Conservation (phyloP, 2,888 invertebrate species). For the Buathra laborator region DNA sequence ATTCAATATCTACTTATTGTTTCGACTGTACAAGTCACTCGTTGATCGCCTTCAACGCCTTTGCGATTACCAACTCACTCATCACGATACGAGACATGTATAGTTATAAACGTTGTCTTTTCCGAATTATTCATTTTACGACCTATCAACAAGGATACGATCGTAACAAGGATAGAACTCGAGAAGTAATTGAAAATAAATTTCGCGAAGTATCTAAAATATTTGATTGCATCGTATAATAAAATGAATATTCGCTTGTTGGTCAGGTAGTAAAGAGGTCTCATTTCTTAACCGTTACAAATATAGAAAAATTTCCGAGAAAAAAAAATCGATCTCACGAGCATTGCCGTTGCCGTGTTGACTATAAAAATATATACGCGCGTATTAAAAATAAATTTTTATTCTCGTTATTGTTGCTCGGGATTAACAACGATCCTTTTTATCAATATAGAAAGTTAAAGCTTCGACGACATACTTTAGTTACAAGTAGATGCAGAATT, state of each 20-base stretch:
- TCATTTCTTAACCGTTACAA: constrained; percentile 27
- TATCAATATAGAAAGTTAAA: not conserved
- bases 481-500: not conserved
- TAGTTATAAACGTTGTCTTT: not conserved
- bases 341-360: constrained; percentile 7
- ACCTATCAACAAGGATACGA: too few species aligned
- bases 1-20: not conserved
- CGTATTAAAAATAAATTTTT: too few species aligned
- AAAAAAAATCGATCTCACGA: constrained; percentile 28
- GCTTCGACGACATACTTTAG: not conserved
- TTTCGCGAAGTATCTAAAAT: too few species aligned
- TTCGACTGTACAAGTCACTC: not conserved
- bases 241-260: not conserved
- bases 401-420: not conserved
- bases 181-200: too few species aligned
- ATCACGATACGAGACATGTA: not conserved
- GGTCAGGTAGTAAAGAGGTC: not conserved
- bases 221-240: too few species aligned
- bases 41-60: not conserved
- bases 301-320: constrained; percentile 45
- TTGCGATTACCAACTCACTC: not conserved
- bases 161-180: too few species aligned
- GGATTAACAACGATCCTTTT: not conserved
- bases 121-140: not conserved
- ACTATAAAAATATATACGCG: not conserved